phyloP scores from a whole-genome alignment of 2,113 vertebrate genomes.

The Anser brachyrhynchus region DNA sequence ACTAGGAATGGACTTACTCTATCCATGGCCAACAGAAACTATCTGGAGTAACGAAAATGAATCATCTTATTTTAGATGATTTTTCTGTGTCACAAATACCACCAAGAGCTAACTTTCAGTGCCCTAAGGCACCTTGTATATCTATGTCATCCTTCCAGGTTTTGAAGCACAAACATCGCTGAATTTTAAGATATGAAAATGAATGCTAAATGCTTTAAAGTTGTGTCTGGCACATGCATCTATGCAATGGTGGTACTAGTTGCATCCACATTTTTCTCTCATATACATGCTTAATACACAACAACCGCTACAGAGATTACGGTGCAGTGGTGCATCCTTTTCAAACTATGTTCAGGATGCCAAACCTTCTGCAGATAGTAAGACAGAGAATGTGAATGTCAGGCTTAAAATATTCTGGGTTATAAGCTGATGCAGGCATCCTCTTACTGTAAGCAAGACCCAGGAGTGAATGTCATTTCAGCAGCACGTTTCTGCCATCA shows the following conservation, averaged over 20 bases:
- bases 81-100: background rate
- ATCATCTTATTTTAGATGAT: background rate
- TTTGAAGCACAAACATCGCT: background rate
- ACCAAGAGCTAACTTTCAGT: background rate
- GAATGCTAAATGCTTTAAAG: background rate
- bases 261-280: conserved; percentile 1
- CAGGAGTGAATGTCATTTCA: background rate
- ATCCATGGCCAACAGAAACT: background rate
- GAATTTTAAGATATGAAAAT: background rate
- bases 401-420: conserved; percentile 11
- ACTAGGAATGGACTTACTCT: conserved; percentile 9
- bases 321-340: background rate
- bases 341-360: background rate
- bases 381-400: background rate
- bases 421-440: background rate
- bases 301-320: background rate
- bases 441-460: background rate
- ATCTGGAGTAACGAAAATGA: conserved; percentile 26
- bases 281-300: background rate
- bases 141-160: background rate
- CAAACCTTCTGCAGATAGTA: background rate
- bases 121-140: background rate
- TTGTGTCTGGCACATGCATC: background rate
- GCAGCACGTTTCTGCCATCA: background rate
- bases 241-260: background rate